Conservation (phyloP, 2,888 invertebrate species). For the Lepetodrilus schrolli region DNA sequence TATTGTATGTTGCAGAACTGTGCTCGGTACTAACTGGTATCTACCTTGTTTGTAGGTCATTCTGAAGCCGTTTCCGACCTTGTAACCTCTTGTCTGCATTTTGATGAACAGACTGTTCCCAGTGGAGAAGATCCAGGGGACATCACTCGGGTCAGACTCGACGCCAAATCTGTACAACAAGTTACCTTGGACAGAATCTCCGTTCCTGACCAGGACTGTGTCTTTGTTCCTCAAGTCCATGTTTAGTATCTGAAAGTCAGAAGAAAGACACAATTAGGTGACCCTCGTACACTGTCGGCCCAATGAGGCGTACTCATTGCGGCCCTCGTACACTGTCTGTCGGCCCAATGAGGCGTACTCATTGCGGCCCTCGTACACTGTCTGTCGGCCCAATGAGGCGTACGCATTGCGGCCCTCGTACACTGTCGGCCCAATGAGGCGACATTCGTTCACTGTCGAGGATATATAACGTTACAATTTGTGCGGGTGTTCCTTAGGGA, state of each 20-base stretch:
- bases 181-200: constrained; percentile 40
- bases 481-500: neutral
- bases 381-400: too few relatives aligned
- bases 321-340: too few relatives aligned
- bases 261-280: too few relatives aligned
- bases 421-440: too few relatives aligned
- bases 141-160: constrained; percentile 30
- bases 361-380: too few relatives aligned
- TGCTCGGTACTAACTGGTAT: neutral
- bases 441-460: too few relatives aligned
- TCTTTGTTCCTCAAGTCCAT: constrained; percentile 49
- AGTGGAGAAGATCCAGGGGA: constrained; percentile 49
- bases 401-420: too few relatives aligned
- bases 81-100: constrained; percentile 46
- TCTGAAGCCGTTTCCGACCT: constrained; percentile 43
- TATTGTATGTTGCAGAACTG: too few relatives aligned
- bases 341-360: too few relatives aligned
- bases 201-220: constrained; percentile 52
- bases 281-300: too few relatives aligned
- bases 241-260: constrained; percentile 48
- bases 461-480: too few relatives aligned
- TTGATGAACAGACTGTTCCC: constrained; percentile 52
- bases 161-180: constrained; percentile 35
- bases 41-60: constrained; percentile 58
- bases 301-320: too few relatives aligned